Evolutionary conservation across 92 coral and sea anemone species (phyloP).

Genomic region (Bergia sp.): DNA sequence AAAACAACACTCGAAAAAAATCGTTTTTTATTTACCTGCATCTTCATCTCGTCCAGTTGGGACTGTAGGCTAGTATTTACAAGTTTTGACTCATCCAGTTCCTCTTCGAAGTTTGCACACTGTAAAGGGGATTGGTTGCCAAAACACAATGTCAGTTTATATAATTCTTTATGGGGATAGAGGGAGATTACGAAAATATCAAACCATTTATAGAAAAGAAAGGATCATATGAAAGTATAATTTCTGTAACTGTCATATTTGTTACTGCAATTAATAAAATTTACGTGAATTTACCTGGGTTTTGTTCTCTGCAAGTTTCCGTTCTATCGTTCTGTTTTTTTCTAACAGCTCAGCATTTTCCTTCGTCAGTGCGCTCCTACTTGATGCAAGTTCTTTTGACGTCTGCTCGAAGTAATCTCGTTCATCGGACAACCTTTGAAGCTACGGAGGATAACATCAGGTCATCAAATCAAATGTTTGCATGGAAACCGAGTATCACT

Average conservation of each 20-base stretch:
- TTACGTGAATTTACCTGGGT: constrained; percentile 62
- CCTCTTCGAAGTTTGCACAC: constrained; percentile 88
- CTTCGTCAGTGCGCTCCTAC: constrained; percentile 66
- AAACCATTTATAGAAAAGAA: neutral
- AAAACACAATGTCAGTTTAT: neutral
- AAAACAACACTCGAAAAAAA: no score
- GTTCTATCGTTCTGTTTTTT: constrained; percentile 70
- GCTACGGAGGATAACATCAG: constrained; percentile 43
- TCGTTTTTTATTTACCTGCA: constrained; percentile 71
- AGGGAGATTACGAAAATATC: no score
- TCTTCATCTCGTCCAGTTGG: constrained; percentile 89
- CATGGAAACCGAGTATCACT: no score
- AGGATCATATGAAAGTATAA: neutral
- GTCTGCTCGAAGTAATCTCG: constrained; percentile 63
- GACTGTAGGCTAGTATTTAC: constrained; percentile 71
- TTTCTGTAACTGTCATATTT: neutral
- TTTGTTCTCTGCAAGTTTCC: constrained; percentile 75
- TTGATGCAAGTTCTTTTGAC: constrained; percentile 64
- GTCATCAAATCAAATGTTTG: neutral
- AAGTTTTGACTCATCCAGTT: constrained; percentile 81
- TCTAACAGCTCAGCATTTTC: constrained; percentile 75
- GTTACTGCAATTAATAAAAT: no score
- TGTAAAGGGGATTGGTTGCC: constrained; percentile 9
- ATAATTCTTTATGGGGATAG: neutral
- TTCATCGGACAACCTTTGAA: constrained; percentile 76